Conservation (phyloP, 37 sponge, comb jelly and placozoan genomes). For the Halichondria panicea region DNA sequence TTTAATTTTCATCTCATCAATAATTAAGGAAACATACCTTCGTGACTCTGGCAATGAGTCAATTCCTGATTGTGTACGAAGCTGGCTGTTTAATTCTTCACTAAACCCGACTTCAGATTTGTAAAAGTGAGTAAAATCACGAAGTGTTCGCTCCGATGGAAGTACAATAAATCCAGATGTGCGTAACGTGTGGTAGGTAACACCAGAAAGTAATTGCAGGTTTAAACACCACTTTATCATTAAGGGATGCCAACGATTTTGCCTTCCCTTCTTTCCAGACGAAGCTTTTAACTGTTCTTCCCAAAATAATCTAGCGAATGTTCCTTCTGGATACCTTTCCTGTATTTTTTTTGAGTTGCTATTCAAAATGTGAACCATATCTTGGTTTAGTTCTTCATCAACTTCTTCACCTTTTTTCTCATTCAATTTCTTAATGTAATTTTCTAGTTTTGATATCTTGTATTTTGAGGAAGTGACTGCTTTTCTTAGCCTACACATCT, state of each 20-base stretch:
- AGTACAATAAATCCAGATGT: constrained; percentile 18
- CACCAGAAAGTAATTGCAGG: constrained; percentile 30
- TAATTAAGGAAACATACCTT: background rate
- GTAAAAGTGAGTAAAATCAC: constrained; percentile 12
- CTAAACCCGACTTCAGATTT: background rate
- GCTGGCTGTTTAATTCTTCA: background rate
- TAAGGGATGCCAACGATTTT: constrained; percentile 53
- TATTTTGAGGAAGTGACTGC: constrained; percentile 4
- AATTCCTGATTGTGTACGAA: background rate
- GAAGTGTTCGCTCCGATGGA: constrained; percentile 11
- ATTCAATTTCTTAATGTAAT: constrained; percentile 6
- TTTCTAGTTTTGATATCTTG: background rate
- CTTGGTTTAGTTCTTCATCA: constrained; percentile 21
- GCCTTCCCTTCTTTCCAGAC: constrained; percentile 6
- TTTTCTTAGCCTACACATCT: background rate
- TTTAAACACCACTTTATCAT: constrained; percentile 49
- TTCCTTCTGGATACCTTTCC: constrained; percentile 12
- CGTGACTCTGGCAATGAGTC: background rate
- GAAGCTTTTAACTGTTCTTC: constrained; percentile 43
- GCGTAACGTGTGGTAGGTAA: constrained; percentile 20
- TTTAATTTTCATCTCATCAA: constrained; percentile 35
- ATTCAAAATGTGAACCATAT: constrained; percentile 22
- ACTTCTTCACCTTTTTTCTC: constrained; percentile 4
- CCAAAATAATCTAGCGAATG: constrained; percentile 39
- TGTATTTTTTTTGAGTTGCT: background rate